A percentile compares a stretch with the other conserved stretches of the same genome.
phyloP scores from a whole-genome alignment of 2,888 invertebrate species.

The Endomychus coccineus region DNA sequence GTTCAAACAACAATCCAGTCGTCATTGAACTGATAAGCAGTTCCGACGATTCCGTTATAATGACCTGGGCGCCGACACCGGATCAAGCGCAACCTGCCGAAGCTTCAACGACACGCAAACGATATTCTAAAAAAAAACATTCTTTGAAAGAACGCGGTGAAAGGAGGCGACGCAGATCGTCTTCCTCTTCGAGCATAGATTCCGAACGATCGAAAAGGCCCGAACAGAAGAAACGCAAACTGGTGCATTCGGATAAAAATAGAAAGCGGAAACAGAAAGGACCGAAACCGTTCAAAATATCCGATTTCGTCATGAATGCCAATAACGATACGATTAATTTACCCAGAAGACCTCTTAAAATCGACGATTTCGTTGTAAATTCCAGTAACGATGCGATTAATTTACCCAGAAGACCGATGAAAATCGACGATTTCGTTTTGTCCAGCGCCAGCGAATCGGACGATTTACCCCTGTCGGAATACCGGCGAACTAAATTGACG shows the following conservation, averaged over 20 bases:
- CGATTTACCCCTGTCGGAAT: constrained; percentile 11
- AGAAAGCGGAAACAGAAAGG: neutral
- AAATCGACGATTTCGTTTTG: no score
- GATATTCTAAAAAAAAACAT: no score
- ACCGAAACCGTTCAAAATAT: neutral
- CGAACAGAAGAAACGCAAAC: constrained; percentile 5
- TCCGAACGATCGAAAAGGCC: constrained; percentile 4
- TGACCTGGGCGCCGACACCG: constrained; percentile 25
- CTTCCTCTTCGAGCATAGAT: constrained; percentile 9
- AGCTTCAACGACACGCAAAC: no score
- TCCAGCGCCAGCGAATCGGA: constrained; percentile 11
- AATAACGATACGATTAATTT: no score
- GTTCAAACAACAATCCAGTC: constrained; percentile 3
- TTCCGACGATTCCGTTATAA: constrained; percentile 34
- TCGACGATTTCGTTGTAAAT: no score
- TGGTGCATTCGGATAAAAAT: neutral
- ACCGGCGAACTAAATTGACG: constrained; percentile 8
- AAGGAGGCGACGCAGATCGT: constrained; percentile 18
- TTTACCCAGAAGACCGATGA: no score
- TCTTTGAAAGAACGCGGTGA: no score
- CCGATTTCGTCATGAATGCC: constrained; percentile 5
- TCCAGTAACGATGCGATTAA: no score
- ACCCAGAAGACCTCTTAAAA: no score
- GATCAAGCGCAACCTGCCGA: no score
- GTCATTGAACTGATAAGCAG: constrained; percentile 26